These are phyloP conservation scores for Grapholita molesta DNA, from an alignment of 1,140 invertebrate species.

Conservation along the genomic window DNA sequence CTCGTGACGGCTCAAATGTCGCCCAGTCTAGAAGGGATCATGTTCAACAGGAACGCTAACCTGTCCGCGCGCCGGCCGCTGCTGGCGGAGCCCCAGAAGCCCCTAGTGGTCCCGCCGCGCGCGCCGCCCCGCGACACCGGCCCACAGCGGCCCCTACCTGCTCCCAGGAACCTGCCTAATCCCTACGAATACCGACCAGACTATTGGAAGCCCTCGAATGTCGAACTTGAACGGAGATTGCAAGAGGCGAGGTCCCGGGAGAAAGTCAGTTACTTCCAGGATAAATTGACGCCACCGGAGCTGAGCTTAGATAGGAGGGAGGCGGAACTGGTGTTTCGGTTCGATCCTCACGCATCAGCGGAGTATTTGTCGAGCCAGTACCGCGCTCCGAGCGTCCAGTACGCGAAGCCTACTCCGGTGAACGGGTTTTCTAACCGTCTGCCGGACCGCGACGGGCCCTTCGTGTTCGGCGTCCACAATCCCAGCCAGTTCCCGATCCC, in stretches of 20 bases:
- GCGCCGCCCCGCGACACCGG: slow-evolving; percentile 65
- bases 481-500: slow-evolving; percentile 71
- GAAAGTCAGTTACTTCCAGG: slow-evolving; percentile 71
- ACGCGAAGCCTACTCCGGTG: slow-evolving; percentile 62
- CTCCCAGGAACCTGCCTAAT: slow-evolving; percentile 47
- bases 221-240: slow-evolving; percentile 69
- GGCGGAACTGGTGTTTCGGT: slow-evolving; percentile 69
- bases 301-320: slow-evolving; percentile 66
- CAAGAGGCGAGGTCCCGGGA: slow-evolving; percentile 64
- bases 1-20: slow-evolving; percentile 72
- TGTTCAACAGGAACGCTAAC: slow-evolving; percentile 74
- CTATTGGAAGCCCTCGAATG: slow-evolving; percentile 71
- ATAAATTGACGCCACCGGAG: slow-evolving; percentile 65
- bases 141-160: slow-evolving; percentile 50
- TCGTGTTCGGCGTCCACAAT: slow-evolving; percentile 75
- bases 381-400: slow-evolving; percentile 61
- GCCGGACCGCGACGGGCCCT: slow-evolving; percentile 71
- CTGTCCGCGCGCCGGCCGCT: slow-evolving; percentile 70
- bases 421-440: slow-evolving; percentile 64
- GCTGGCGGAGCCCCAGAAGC: slow-evolving; percentile 69
- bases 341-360: slow-evolving; percentile 65
- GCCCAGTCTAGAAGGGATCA: slow-evolving; percentile 72
- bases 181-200: slow-evolving; percentile 57
- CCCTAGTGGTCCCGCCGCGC: slow-evolving; percentile 63
- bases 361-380: slow-evolving; percentile 68